Evolutionary conservation across 2,888 invertebrate species (phyloP).

Genomic region (Lissocephala sabroskyi): DNA sequence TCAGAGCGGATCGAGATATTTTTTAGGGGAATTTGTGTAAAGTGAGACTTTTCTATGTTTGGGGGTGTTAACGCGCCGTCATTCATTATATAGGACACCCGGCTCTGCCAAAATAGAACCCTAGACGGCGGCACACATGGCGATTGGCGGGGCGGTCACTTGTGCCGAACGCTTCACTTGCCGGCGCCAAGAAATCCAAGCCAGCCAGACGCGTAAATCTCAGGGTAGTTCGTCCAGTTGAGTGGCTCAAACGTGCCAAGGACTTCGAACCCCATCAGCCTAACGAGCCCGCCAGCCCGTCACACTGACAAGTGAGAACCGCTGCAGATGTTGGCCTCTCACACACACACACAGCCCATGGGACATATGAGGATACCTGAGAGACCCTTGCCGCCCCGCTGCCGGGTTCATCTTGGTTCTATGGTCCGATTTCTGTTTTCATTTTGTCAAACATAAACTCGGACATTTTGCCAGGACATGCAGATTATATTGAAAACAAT

Average conservation of each 20-base stretch:
- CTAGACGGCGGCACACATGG: no score
- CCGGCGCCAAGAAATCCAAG: conserved; percentile 52
- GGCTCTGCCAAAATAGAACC: neutral
- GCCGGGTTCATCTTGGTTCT: no score
- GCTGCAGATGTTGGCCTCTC: conserved; percentile 29
- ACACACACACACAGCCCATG: conserved; percentile 13
- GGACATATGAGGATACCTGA: conserved; percentile 7
- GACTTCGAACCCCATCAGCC: neutral
- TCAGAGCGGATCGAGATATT: conserved; percentile 19
- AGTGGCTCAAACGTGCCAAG: neutral
- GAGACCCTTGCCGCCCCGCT: no score
- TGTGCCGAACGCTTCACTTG: no score
- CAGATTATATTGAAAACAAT: conserved; percentile 66
- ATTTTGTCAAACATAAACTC: conserved; percentile 39
- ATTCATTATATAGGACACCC: conserved; percentile 43
- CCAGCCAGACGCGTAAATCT: conserved; percentile 4
- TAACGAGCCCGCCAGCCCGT: neutral
- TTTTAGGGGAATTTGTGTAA: conserved; percentile 58
- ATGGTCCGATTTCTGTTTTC: conserved; percentile 21
- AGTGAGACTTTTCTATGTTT: conserved; percentile 46
- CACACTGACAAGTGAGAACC: conserved; percentile 24
- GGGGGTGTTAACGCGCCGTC: conserved; percentile 67
- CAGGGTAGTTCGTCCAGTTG: neutral
- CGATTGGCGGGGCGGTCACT: no score
- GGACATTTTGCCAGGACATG: conserved; percentile 49